These are phyloP conservation scores for Tetramorium bicarinatum DNA, from an alignment of 2,888 invertebrate genomes.

Conservation along the genomic window DNA sequence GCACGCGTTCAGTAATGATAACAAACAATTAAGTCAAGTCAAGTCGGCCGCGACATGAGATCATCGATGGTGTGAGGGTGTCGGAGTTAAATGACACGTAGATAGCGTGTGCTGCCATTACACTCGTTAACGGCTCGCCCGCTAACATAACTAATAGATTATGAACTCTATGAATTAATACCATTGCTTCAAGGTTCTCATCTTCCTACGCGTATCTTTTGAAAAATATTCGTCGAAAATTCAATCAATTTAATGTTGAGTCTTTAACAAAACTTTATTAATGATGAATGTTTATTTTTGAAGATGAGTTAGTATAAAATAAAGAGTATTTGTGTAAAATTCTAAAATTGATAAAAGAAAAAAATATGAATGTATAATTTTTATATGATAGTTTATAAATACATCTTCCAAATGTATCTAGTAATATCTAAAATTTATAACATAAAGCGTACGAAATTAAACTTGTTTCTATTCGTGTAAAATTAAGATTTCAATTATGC, in stretches of 20 bases:
- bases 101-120: conserved; percentile 82
- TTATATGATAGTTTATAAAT: not conserved
- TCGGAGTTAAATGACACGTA: conserved; percentile 85
- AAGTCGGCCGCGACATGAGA: conserved; percentile 84
- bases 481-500: conserved; percentile 9
- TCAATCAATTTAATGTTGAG: not conserved
- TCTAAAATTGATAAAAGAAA: not conserved
- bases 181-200: conserved; percentile 79
- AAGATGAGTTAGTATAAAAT: not conserved
- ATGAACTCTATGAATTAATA: conserved; percentile 85
- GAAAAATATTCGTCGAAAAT: not conserved
- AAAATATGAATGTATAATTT: not conserved
- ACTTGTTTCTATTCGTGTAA: not conserved
- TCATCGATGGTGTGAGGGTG: conserved; percentile 86
- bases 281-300: not conserved
- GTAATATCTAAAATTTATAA: not conserved
- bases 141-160: conserved; percentile 85
- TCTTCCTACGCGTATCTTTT: conserved; percentile 33
- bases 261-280: not conserved
- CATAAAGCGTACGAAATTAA: not conserved
- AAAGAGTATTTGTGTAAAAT: not conserved
- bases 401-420: not conserved
- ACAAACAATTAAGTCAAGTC: conserved; percentile 86
- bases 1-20: conserved; percentile 86
- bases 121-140: conserved; percentile 81